Percentiles rank a stretch among this genome's conserved stretches.
These are phyloP conservation scores for Blastobasis lacticolella DNA, from an alignment of 2,888 invertebrate species.

Conservation along the genomic window DNA sequence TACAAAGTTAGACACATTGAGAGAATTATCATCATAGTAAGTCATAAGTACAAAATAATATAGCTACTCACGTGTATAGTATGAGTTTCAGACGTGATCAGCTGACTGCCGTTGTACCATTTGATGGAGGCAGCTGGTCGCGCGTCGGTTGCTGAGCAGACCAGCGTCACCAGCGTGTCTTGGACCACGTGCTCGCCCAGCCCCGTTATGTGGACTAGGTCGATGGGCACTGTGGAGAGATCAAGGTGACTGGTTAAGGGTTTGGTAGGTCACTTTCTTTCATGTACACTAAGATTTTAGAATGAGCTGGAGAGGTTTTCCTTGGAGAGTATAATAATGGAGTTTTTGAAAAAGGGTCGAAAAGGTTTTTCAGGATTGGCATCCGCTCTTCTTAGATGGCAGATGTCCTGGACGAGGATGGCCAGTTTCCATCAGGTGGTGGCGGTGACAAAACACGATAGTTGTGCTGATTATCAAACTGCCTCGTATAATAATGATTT, in stretches of 20 bases:
- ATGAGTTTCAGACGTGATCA: conserved; percentile 26
- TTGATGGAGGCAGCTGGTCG: conserved; percentile 87
- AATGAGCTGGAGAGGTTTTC: background rate
- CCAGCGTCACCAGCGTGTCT: conserved; percentile 84
- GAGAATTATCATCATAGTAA: too few species aligned
- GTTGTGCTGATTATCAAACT: too few species aligned
- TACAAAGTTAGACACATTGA: too few species aligned
- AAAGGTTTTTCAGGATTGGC: too few species aligned
- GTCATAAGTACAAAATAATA: too few species aligned
- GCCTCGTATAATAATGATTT: too few species aligned
- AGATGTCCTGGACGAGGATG: too few species aligned
- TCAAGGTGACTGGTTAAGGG: background rate
- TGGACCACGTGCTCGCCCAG: conserved; percentile 86
- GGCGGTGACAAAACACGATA: too few species aligned
- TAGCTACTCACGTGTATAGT: conserved; percentile 45
- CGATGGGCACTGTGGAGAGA: conserved; percentile 81
- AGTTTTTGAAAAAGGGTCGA: too few species aligned
- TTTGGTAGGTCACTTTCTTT: background rate
- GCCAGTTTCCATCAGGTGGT: too few species aligned
- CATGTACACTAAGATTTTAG: background rate
- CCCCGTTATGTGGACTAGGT: conserved; percentile 83
- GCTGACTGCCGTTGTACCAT: conserved; percentile 86
- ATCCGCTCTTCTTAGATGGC: too few species aligned
- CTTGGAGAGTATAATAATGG: too few species aligned
- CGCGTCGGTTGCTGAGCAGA: conserved; percentile 85